These are phyloP conservation scores for Parazoanthus darwini DNA, from an alignment of 92 coral and sea anemone genomes.

Conservation along the genomic window DNA sequence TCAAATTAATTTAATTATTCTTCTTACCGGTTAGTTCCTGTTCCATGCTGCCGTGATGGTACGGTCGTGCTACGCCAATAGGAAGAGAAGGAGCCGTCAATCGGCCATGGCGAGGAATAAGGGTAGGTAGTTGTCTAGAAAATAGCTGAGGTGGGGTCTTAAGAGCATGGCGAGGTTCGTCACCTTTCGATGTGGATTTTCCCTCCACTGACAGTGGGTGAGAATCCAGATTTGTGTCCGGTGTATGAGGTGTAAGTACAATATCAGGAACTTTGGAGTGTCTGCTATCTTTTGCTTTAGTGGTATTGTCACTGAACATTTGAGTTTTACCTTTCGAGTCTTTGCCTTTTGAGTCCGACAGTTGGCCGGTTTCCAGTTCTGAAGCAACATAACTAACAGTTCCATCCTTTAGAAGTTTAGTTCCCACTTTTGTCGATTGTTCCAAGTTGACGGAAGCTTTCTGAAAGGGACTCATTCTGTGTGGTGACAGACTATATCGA, in stretches of 20 bases:
- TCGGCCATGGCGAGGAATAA: conserved; percentile 67
- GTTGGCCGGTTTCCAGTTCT: not conserved
- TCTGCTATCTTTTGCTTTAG: not conserved
- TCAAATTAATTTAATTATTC: not conserved
- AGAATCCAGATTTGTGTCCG: not conserved
- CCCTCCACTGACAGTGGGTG: not conserved
- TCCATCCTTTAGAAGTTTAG: conserved; percentile 6
- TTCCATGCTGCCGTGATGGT: conserved; percentile 48
- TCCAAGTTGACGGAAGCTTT: not conserved
- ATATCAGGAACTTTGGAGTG: conserved; percentile 16
- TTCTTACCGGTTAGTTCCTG: conserved; percentile 15
- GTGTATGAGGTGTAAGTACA: not conserved
- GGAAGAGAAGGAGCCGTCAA: conserved; percentile 73
- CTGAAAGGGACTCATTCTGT: conserved; percentile 21
- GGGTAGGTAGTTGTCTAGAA: conserved; percentile 64
- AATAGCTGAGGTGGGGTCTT: conserved; percentile 65
- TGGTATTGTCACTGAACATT: not conserved
- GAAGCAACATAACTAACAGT: not conserved
- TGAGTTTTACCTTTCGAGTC: not conserved
- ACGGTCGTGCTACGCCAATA: conserved; percentile 90
- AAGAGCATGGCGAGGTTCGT: conserved; percentile 41
- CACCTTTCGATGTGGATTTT: not conserved
- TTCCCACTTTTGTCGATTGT: not conserved
- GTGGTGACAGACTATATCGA: conserved; percentile 27
- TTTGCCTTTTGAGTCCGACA: not conserved